These are phyloP conservation scores for Aleiodes alternator DNA, from an alignment of 2,888 invertebrate species.

Conservation along the genomic window DNA sequence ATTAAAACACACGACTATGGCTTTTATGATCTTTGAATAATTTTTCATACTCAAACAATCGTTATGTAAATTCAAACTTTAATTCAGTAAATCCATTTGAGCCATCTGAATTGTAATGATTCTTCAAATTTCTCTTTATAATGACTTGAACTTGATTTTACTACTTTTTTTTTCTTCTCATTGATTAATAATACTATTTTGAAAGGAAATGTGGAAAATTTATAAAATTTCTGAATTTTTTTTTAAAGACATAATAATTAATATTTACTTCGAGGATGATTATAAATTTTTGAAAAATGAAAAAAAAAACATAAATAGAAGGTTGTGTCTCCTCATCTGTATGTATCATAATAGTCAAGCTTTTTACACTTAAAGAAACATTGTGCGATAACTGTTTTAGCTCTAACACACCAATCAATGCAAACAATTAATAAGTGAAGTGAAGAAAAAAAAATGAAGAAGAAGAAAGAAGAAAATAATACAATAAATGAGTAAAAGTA, in stretches of 20 bases:
- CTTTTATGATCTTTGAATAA: not conserved
- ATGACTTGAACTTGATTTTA: no score
- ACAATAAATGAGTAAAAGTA: slow-evolving; percentile 51
- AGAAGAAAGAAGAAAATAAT: slow-evolving; percentile 46
- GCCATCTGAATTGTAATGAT: not conserved
- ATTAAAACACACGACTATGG: not conserved
- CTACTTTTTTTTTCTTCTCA: no score
- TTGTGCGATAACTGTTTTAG: slow-evolving; percentile 34
- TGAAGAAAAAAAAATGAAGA: slow-evolving; percentile 26
- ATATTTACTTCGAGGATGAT: slow-evolving; percentile 62
- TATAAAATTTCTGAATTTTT: slow-evolving; percentile 51
- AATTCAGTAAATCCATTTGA: not conserved
- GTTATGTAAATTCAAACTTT: slow-evolving; percentile 19
- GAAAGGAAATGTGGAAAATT: slow-evolving; percentile 46
- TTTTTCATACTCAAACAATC: no score
- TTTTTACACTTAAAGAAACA: slow-evolving; percentile 69
- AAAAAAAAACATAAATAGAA: slow-evolving; percentile 65
- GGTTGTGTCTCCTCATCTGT: slow-evolving; percentile 70
- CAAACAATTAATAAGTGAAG: slow-evolving; percentile 38
- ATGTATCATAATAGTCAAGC: slow-evolving; percentile 72
- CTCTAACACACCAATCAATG: slow-evolving; percentile 37
- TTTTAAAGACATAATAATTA: slow-evolving; percentile 62
- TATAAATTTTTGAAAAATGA: slow-evolving; percentile 55
- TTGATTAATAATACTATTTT: no score
- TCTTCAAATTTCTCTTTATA: no score